Evolutionary conservation across 2,888 invertebrate genomes (phyloP).

Genomic region (Cepaea hortensis): DNA sequence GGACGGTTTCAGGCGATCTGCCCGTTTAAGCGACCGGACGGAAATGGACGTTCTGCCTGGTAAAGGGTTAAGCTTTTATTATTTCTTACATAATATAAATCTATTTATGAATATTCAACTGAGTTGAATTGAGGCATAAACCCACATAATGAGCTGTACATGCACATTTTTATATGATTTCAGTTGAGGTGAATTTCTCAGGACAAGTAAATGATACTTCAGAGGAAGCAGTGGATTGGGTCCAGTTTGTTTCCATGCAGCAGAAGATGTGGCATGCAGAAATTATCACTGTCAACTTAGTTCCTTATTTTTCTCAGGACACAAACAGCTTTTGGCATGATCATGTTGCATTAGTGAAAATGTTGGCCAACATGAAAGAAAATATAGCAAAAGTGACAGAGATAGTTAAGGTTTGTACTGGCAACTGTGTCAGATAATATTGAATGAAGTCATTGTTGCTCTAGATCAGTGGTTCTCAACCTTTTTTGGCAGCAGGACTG

Average conservation of each 20-base stretch:
- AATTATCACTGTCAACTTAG: conserved; percentile 30
- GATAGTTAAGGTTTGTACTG: background rate
- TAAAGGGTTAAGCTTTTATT: too few species aligned
- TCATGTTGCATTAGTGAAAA: conserved; percentile 10
- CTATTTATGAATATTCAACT: too few species aligned
- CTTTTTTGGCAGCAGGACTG: too few species aligned
- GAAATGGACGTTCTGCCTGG: too few species aligned
- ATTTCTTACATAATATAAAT: too few species aligned
- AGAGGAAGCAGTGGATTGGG: conserved; percentile 13
- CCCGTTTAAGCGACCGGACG: too few species aligned
- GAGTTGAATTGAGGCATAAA: too few species aligned
- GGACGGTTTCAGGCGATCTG: too few species aligned
- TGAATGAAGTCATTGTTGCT: background rate
- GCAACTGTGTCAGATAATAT: background rate
- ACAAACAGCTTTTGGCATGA: conserved; percentile 13
- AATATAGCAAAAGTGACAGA: conserved; percentile 13
- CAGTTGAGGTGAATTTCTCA: conserved; percentile 33
- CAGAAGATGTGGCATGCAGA: conserved; percentile 46
- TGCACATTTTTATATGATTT: conserved; percentile 13
- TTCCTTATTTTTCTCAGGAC: conserved; percentile 22
- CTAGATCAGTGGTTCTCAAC: too few species aligned
- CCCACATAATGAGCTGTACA: too few species aligned
- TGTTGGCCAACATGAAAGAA: background rate
- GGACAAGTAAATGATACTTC: conserved; percentile 24
- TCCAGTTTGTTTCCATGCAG: background rate